These are phyloP conservation scores for Pseudoatta argentina DNA, from an alignment of 1,140 invertebrate genomes.

Conservation along the genomic window DNA sequence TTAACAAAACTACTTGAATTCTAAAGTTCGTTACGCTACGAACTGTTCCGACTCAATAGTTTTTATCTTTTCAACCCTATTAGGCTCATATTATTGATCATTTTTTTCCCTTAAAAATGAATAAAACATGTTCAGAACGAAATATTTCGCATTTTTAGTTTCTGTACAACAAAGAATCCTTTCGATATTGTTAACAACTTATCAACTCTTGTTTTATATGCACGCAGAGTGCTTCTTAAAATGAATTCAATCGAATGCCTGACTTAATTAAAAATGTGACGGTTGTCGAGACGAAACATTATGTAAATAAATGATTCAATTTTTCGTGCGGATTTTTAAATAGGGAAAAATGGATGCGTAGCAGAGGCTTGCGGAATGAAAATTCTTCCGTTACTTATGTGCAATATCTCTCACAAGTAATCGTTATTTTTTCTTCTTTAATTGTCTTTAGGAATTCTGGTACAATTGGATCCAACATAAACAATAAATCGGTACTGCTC, in stretches of 20 bases:
- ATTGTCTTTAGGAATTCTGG: conserved; percentile 77
- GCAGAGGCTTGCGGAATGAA: conserved; percentile 21
- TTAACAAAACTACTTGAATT: too few relatives aligned
- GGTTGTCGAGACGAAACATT: not conserved
- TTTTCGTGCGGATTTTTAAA: conserved; percentile 12
- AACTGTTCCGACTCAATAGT: too few relatives aligned
- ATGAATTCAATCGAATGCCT: conserved; percentile 30
- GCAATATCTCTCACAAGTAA: conserved; percentile 69
- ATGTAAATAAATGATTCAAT: conserved; percentile 38
- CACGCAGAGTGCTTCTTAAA: not conserved
- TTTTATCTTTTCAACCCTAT: too few relatives aligned
- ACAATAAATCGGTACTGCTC: conserved; percentile 71
- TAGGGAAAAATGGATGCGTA: not conserved
- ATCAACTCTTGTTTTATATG: not conserved
- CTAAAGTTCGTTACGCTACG: too few relatives aligned
- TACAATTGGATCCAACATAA: conserved; percentile 78
- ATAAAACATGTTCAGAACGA: not conserved
- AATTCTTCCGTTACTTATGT: not conserved
- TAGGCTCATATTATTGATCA: too few relatives aligned
- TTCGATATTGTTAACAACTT: not conserved
- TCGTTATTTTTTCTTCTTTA: conserved; percentile 71
- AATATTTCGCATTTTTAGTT: not conserved
- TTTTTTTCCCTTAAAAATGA: too few relatives aligned
- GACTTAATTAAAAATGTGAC: conserved; percentile 43
- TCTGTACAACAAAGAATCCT: not conserved